Percentiles rank a stretch among this genome's conserved stretches.
Conservation (phyloP, 2,888 invertebrate species). For the Lithophane semibrunnea region DNA sequence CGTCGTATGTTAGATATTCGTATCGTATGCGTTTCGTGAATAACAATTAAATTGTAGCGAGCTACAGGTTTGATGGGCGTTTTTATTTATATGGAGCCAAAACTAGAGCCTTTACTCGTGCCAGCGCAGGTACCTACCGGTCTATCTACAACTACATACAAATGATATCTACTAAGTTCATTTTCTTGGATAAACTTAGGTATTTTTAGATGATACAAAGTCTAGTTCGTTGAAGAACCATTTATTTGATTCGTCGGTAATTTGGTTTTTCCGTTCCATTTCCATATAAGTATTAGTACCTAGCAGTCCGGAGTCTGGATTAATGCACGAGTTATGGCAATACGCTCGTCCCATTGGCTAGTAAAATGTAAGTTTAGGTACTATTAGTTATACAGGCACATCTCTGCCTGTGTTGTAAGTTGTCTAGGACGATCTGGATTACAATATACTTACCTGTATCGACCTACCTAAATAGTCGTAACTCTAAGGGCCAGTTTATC, state of each 20-base stretch:
- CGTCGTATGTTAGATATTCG: conserved; percentile 68
- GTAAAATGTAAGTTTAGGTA: background rate
- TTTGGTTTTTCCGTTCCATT: background rate
- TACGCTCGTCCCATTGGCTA: background rate
- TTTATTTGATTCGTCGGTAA: background rate
- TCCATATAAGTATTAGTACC: background rate
- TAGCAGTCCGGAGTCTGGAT: background rate
- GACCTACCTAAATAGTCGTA: background rate
- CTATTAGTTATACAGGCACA: background rate
- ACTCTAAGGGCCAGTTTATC: no score
- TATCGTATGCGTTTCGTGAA: conserved; percentile 37
- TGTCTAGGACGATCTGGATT: background rate
- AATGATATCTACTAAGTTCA: background rate
- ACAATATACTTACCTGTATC: background rate
- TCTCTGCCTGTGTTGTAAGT: background rate
- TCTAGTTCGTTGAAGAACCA: background rate
- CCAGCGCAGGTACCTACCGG: no score
- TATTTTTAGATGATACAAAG: background rate
- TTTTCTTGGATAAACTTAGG: no score
- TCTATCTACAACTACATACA: background rate
- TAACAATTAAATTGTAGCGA: conserved; percentile 57
- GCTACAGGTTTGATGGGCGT: conserved; percentile 60
- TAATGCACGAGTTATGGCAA: background rate
- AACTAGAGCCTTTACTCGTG: background rate
- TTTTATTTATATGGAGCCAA: conserved; percentile 39